Evolutionary conservation across 2,113 vertebrate genomes (phyloP), one percentile per base, ranked within the genome.

Genomic region (Gracilinanus agilis): DNA sequence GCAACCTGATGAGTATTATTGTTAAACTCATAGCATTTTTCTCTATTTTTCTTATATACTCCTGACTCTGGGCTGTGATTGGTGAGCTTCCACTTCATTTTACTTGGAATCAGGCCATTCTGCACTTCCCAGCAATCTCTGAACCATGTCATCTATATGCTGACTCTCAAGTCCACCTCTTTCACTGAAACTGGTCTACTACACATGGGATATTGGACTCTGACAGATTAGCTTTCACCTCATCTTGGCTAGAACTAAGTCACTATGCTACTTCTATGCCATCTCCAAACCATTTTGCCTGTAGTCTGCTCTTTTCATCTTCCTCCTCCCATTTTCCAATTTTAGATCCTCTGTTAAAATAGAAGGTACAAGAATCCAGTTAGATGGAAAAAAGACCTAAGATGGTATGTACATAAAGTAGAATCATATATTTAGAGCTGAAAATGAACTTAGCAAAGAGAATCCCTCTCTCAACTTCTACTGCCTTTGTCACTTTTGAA

Each of bases 1-100:
- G 1, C 92, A 92, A 96, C 21, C 9, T 95, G 95, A 89, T 49
- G 29, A 11, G 95, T 96, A 92, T 88, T 56, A 53, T 3, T 88
- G 88, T 49, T 75, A 75, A 75, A 40, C 19, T 75, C 21, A 19
- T 8, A n/a, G 34, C 67, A 75, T 75, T 75, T 75, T 67, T 34
- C 67, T 75, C 6, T 40, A 8, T 19, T n/a, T 75, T 75, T 75
- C 67, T 40, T 21, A 75, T 8, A 0, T 40, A 21, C 40, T 75
- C 13, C n/a, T 75, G 34, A 6, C 13, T 6, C 12, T 75, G n/a
- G 0, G 16, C 34, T 75, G 0, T n/a, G 34, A n/a, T n/a, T 7
- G 67, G 67, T 75, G 34, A 75, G 67, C 34, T 67, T n/a, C 67
- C 3, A 40, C n/a, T 75, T 75, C 34, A 40, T 75, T 75, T 13